Base-by-base conservation (phyloP, 2,797 vertebrate genomes). In the Martes flavigula region DNA sequence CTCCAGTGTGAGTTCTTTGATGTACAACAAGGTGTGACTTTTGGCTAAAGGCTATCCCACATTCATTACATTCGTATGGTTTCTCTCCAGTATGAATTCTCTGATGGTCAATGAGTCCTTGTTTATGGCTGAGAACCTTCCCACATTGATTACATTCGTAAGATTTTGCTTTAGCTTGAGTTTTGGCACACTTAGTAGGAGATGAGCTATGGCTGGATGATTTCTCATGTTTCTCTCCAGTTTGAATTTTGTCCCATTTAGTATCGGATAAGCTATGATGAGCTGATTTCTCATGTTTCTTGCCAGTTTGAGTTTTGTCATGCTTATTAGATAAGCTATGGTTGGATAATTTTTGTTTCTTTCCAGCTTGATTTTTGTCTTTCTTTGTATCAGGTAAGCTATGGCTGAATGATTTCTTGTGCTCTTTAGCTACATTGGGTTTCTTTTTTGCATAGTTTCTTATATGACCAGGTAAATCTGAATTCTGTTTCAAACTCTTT, bases 21-120 rank as follows among this genome's bases (percentile, higher is more conserved):
- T 98, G 98, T 35, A 97, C 97, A 75, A 91, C 87, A 11, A 98
- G 97, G 81, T 97, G 95, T 78, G 97, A 98, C 51, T 98, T 98
- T 51, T 98, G 97, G 54, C 96, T 97, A 68, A 98, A 98, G 51
- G 97, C 97, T 95, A 97, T 96, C 17, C 97, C 97, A 93, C 97
- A 98, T 58, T 98, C 97, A 68, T 93, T 66, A 68, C 98, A 98
- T 73, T 98, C 98, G 48, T 97, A 98, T 5, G 98, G 98, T 78
- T 98, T 98, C 81, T 98, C 98, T n/a, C 97, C 97, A 4, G 97
- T 98, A n/a, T 98, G 98, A 88, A 93, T 97, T 95, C 97, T 97
- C 73, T 97, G 97, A 78, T 98, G 98, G 30, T 97, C 97, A 68
- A 85, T 6, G 7, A 98, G 97, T 93, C 97, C 95, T 97, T 98